Evolutionary conservation across 2,113 vertebrate genomes (phyloP), one percentile per base, ranked within the genome.

Genomic region (Toxostoma redivivum): DNA sequence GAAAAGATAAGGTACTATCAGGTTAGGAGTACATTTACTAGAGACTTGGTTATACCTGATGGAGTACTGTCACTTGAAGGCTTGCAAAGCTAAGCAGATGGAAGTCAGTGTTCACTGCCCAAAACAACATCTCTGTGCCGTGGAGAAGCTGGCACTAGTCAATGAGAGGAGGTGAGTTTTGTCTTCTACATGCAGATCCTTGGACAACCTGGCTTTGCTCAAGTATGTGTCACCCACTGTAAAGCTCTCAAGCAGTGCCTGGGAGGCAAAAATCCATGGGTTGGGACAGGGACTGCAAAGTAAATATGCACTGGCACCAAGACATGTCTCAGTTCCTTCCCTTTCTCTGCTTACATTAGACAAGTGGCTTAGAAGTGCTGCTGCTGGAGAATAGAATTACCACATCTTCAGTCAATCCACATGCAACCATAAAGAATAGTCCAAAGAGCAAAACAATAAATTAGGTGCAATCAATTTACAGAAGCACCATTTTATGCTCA

Each of bases 291-390:
- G 20, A 4, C 12, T 76, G 25, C 24, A 60, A 76, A 86, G 61
- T 5, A 84, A 11, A 65, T 21, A 40, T 61, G 61, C 79, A 45
- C 3, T 20, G n/a, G 40, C 67, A 71, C 3, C 18, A 57, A 44
- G 38, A 44, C 5, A 24, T 1, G 8, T 71, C 82, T 74, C 0
- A 0, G 12, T n/a, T 87, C 16, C 40, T 56, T 79, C 27, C 61
- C 48, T 11, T 45, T 81, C 45, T 67, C 81, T 65, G 15, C n/a
- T 70, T 74, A 27, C 7, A 2, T 27, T 12, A 53, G 37, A 57
- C 14, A 77, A 18, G 24, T 8, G 48, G 22, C 22, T 81, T 65
- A 83, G 33, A 76, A 50, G 30, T 28, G 25, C 15, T 57, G 42
- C 45, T 72, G 38, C 42, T 74, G 28, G 15, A 84, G 47, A 94